Evolutionary conservation across 2,113 vertebrate genomes (phyloP), one percentile per base, ranked within the genome.

Genomic region (Cynocephalus volans): DNA sequence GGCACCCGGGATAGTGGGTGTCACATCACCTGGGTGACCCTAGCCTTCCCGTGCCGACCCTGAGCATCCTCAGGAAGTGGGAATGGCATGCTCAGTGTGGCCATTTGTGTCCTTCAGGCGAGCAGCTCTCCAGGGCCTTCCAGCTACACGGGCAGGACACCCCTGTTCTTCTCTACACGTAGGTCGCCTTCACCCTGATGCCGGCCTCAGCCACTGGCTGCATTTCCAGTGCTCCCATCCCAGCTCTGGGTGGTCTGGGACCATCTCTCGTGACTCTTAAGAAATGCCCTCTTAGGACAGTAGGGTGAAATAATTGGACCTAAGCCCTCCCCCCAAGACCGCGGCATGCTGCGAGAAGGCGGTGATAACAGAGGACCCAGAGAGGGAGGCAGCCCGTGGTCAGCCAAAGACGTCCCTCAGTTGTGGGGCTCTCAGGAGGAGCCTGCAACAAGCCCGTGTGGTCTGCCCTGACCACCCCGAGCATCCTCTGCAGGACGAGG

Each of bases 61-160:
- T 19, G 2, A 50, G 41, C 9, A 1, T 31, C 50, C 13, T 67
- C 31, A 18, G 3, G 12, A 31, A 8, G 26, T 13, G 5, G 28
- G 24, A 15, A 15, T 11, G 33, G 19, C 19, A 19, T 3, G 31
- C 41, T 41, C 41, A 41, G 33, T 2, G 3, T 2, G 17, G 48
- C n/a, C 48, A 24, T 36, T 18, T 70, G 18, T 13, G 17, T 50
- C 64, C 60, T 31, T 76, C 45, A 54, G 81, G 21, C 36, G 31
- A 23, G 41, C 28, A 19, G 24, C 36, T 75, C 4, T 28, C 48
- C 36, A 41, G 45, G 19, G n/a, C 26, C 60, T 26, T 75, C 24
- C 9, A 1, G 19, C 8, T 28, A 60, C 50, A 1, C 33, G 2
- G 1, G 1, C 24, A 24, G 24, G 3, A 21, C 4, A 14, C 45